A percentile compares a stretch with the other conserved stretches of the same genome.
Conservation (phyloP, 1,140 invertebrate species). For the Physella acuta region DNA sequence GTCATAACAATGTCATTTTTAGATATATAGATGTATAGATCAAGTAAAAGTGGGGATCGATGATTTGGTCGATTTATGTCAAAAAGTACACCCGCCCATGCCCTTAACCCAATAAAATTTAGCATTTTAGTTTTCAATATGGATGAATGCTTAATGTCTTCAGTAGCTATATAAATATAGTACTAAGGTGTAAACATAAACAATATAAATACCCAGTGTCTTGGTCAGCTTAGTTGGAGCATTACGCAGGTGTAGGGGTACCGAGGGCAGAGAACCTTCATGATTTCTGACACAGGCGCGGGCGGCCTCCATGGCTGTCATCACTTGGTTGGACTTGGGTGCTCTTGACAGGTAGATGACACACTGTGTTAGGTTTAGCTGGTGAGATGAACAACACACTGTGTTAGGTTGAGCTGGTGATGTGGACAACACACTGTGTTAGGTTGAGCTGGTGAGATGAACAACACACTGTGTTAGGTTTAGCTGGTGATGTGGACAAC, state of each 20-base stretch:
- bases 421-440: background rate
- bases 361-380: slow-evolving; percentile 73
- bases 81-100: too few relatives aligned
- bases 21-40: too few relatives aligned
- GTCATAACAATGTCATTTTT: too few relatives aligned
- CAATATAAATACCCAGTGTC: slow-evolving; percentile 63
- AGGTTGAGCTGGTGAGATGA: background rate
- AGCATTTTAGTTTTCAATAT: too few relatives aligned
- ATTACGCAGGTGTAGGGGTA: slow-evolving; percentile 78
- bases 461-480: too few relatives aligned
- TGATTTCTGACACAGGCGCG: slow-evolving; percentile 66
- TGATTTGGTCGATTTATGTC: too few relatives aligned
- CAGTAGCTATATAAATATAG: too few relatives aligned
- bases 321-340: slow-evolving; percentile 74
- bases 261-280: slow-evolving; percentile 72
- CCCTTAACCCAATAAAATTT: too few relatives aligned
- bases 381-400: background rate
- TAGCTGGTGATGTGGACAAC: too few relatives aligned
- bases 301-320: slow-evolving; percentile 69
- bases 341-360: slow-evolving; percentile 75
- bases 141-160: too few relatives aligned
- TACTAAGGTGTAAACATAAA: slow-evolving; percentile 15
- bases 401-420: background rate
- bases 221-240: slow-evolving; percentile 79
- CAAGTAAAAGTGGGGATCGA: too few relatives aligned